Evolutionary conservation across 2,888 invertebrate genomes (phyloP).

Genomic region (Mythimna loreyi): DNA sequence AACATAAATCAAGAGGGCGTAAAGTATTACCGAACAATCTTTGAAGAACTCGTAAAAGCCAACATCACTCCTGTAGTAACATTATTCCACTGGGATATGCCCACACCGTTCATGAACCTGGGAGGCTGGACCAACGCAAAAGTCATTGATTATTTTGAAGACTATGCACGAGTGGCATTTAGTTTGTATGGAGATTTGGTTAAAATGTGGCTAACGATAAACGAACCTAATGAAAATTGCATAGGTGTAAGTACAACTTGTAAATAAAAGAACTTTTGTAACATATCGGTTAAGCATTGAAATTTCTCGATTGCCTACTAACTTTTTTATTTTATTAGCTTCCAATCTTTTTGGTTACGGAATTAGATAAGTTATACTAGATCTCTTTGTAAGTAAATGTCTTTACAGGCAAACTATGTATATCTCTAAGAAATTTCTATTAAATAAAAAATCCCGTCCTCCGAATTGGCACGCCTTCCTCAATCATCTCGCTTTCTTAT

Average conservation of each 20-base stretch:
- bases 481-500: too few species aligned
- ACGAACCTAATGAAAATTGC: conserved; percentile 92
- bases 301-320: background rate
- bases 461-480: too few species aligned
- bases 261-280: background rate
- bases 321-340: too few species aligned
- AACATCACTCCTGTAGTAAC: conserved; percentile 93
- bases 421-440: too few species aligned
- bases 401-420: background rate
- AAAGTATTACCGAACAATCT: too few species aligned
- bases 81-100: conserved; percentile 92
- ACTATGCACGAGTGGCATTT: conserved; percentile 90
- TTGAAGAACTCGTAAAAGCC: too few species aligned
- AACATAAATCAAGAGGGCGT: too few species aligned
- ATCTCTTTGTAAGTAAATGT: background rate
- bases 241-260: conserved; percentile 73
- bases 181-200: conserved; percentile 92
- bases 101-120: conserved; percentile 87
- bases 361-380: background rate
- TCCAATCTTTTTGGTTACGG: background rate
- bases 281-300: too few species aligned
- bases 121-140: conserved; percentile 89
- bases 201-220: conserved; percentile 94
- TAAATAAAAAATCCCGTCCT: too few species aligned
- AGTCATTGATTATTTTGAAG: conserved; percentile 88